phyloP scores from a whole-genome alignment of 2,888 invertebrate genomes.

The Cactoblastis cactorum region DNA sequence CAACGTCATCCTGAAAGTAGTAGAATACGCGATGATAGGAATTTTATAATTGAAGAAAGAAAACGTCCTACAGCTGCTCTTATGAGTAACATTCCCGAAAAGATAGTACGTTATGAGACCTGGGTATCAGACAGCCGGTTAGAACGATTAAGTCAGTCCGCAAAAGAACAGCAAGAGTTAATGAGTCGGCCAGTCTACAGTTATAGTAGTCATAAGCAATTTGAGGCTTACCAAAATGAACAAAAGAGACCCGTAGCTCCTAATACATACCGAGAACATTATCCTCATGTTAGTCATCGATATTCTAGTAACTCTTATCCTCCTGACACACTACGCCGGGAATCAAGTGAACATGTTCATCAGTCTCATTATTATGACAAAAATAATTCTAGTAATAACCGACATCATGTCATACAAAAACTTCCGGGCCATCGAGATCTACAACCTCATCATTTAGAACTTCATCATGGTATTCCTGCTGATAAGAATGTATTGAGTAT shows the following conservation, averaged over 20 bases:
- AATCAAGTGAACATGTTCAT: slow-evolving; percentile 44
- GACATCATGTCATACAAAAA: slow-evolving; percentile 66
- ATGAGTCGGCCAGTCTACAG: slow-evolving; percentile 69
- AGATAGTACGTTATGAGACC: slow-evolving; percentile 67
- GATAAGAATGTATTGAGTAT: slow-evolving; percentile 86
- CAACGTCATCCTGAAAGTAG: slow-evolving; percentile 52
- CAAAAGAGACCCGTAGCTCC: slow-evolving; percentile 50
- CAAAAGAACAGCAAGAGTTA: slow-evolving; percentile 63
- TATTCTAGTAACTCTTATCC: slow-evolving; percentile 48
- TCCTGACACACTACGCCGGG: slow-evolving; percentile 45
- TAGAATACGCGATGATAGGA: slow-evolving; percentile 61
- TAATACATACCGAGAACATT: slow-evolving; percentile 51
- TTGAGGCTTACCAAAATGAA: slow-evolving; percentile 66
- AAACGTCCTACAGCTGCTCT: slow-evolving; percentile 64
- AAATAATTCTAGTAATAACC: slow-evolving; percentile 45
- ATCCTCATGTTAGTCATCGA: slow-evolving; percentile 45
- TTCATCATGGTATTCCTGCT: slow-evolving; percentile 73
- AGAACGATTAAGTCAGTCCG: slow-evolving; percentile 57
- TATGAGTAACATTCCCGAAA: slow-evolving; percentile 72
- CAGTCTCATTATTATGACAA: slow-evolving; percentile 57
- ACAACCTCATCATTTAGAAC: slow-evolving; percentile 50
- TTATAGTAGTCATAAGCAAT: slow-evolving; percentile 65
- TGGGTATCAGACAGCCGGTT: slow-evolving; percentile 68
- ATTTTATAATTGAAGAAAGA: slow-evolving; percentile 65
- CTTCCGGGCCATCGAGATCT: slow-evolving; percentile 59